These are phyloP conservation scores for Lethenteron camtschaticum DNA, from an alignment of 2,113 vertebrate species.

Conservation along the genomic window DNA sequence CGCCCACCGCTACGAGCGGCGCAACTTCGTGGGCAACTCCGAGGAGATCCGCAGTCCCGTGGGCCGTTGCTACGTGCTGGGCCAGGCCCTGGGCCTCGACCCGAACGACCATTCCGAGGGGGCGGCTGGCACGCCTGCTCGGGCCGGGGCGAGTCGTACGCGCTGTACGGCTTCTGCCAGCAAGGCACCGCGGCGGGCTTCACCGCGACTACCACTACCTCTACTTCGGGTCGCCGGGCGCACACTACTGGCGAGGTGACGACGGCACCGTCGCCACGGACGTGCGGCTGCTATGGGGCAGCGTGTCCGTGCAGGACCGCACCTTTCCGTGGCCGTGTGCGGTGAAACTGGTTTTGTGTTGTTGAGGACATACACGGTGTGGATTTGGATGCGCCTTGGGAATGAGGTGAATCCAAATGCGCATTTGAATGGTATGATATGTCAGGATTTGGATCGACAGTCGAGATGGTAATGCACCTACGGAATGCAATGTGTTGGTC, in stretches of 20 bases:
- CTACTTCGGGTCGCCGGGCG: slow-evolving; percentile 70
- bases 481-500: no score
- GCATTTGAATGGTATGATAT: no score
- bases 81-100: slow-evolving; percentile 44
- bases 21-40: slow-evolving; percentile 42
- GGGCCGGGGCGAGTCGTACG: slow-evolving; percentile 59
- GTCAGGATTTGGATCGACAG: no score
- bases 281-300: no score
- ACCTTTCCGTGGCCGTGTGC: no score
- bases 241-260: slow-evolving; percentile 93
- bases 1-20: slow-evolving; percentile 61
- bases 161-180: slow-evolving; percentile 79
- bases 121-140: slow-evolving; percentile 90
- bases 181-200: slow-evolving; percentile 68
- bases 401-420: no score
- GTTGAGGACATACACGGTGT: no score
- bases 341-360: no score
- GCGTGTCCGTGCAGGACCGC: not conserved
- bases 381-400: no score
- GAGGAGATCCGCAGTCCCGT: slow-evolving; percentile 68
- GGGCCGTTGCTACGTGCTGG: slow-evolving; percentile 71
- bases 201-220: slow-evolving; percentile 64
- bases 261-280: not conserved
- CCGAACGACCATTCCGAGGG: slow-evolving; percentile 45
- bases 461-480: no score